These are phyloP conservation scores for Branchinecta lindahli DNA, from an alignment of 1,140 invertebrate genomes.

Conservation along the genomic window DNA sequence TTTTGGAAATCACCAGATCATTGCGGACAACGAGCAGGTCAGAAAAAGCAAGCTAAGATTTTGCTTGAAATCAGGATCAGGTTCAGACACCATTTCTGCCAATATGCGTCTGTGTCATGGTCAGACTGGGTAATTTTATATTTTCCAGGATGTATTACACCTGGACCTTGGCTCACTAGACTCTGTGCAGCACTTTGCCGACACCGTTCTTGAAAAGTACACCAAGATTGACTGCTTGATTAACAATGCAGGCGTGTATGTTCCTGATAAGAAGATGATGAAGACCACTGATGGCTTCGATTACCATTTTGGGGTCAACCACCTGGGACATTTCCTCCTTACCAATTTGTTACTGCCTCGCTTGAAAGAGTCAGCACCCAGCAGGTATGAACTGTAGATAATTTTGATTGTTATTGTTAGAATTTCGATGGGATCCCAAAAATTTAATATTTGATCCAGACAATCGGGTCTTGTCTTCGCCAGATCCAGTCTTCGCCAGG, in stretches of 20 bases:
- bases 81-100: not conserved
- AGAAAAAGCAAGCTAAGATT: no score
- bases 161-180: constrained; percentile 51
- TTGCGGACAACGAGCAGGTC: no score
- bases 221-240: constrained; percentile 50
- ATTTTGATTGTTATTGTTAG: no score
- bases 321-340: constrained; percentile 67
- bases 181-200: constrained; percentile 51
- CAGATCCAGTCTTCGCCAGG: no score
- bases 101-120: not conserved
- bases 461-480: no score
- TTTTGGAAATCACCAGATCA: no score
- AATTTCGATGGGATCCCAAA: no score
- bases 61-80: no score
- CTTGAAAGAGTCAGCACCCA: constrained; percentile 43
- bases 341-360: constrained; percentile 56
- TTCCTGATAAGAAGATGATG: constrained; percentile 34
- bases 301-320: constrained; percentile 60
- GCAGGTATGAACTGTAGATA: constrained; percentile 34
- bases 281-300: constrained; percentile 66
- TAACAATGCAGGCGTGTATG: constrained; percentile 55
- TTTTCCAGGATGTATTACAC: constrained; percentile 47
- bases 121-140: not conserved
- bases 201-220: constrained; percentile 43
- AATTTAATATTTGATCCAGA: no score